Base-by-base conservation (phyloP, 2,797 vertebrate species). In the Rhinella marina region DNA sequence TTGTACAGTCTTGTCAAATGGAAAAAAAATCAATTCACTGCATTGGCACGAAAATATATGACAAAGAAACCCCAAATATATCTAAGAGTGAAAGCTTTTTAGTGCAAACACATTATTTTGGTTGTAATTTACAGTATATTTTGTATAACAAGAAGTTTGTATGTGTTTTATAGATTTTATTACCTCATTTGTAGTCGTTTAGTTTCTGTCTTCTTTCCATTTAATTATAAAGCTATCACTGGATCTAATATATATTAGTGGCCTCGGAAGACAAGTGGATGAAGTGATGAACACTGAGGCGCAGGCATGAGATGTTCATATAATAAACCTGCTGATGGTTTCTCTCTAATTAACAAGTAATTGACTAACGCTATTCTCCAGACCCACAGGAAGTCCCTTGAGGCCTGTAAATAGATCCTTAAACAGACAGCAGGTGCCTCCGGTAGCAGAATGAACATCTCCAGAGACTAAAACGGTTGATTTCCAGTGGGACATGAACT, bases 281-380 rank as follows among this genome's bases (percentile, higher is more conserved):
- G 61, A 81, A 81, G 57, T 64, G 59, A n/a, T 41, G 59, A 81
- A 64, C 79, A 48, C 59, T 29, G 54, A 79, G 16, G n/a, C 32
- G 78, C 64, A 56, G 82, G 64, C 41, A 72, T 66, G 62, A 82
- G 48, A 66, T 66, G 16, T 68, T 57, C 52, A 8, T 83, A 57
- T 57, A 25, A 86, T 17, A 80, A 86, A 66, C 21, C 85, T 72
- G 48, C 76, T 80, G 61, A 80, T 80, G 57, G 50, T n/a, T 68
- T 86, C 76, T 57, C 27, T 82, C 81, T 77, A 87, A 87, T 87
- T 77, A 64, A 82, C 57, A 76, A 56, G 41, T 87, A 87, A 87
- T 83, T 66, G 62, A 87, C 86, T 87, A 87, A 83, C 70, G 3
- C 56, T 82, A 50, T 32, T 32, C 75, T 64, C 59, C 73, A 86